Evolutionary conservation across 1,140 invertebrate genomes (phyloP).

Genomic region (Chrysopa pallens): DNA sequence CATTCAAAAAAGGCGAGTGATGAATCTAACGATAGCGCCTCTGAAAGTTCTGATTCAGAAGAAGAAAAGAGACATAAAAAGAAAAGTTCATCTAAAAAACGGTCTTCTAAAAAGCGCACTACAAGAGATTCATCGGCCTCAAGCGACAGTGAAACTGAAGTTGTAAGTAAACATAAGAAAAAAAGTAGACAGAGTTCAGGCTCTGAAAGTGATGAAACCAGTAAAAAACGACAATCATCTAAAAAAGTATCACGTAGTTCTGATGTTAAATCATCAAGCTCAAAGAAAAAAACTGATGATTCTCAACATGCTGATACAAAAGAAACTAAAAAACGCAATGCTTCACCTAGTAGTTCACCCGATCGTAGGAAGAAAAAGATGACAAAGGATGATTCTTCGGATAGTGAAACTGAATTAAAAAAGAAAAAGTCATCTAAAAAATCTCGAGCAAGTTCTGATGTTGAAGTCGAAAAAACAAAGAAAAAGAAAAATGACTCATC

Average conservation of each 20-base stretch:
- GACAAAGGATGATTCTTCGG: constrained; percentile 9
- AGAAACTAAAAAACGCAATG: constrained; percentile 16
- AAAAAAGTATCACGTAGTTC: constrained; percentile 7
- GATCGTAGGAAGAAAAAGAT: constrained; percentile 12
- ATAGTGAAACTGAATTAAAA: constrained; percentile 6
- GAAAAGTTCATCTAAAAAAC: neutral
- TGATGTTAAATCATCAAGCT: constrained; percentile 18
- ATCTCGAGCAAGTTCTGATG: constrained; percentile 6
- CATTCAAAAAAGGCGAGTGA: constrained; percentile 18
- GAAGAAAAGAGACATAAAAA: neutral
- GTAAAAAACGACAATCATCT: constrained; percentile 27
- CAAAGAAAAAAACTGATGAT: constrained; percentile 19
- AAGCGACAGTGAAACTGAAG: neutral
- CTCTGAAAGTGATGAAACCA: constrained; percentile 15
- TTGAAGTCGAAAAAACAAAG: constrained; percentile 26
- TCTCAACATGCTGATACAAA: constrained; percentile 17
- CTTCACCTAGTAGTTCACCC: constrained; percentile 20
- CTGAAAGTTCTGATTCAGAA: constrained; percentile 3
- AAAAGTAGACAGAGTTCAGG: neutral
- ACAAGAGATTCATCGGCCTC: neutral
- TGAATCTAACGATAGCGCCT: constrained; percentile 28
- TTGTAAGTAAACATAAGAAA: neutral
- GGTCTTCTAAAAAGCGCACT: neutral
- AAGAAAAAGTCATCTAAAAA: constrained; percentile 4
- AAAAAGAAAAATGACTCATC: constrained; percentile 47